Evolutionary conservation across 2,888 invertebrate species (phyloP), one percentile per base, ranked within the genome.

Genomic region (Noctua comes): DNA sequence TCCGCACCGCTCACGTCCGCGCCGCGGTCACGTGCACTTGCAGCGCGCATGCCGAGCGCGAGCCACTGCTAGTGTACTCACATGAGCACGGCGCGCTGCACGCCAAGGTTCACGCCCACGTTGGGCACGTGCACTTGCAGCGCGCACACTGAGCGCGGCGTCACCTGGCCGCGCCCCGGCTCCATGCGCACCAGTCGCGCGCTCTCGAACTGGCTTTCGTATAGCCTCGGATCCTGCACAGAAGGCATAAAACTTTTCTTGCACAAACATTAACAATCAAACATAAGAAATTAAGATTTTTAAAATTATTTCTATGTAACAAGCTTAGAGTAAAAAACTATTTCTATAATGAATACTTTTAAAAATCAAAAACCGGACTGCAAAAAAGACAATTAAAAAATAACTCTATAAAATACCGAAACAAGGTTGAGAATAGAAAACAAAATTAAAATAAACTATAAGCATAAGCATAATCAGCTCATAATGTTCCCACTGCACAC

Each of bases 11-110:
- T 57, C 11, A 7, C 6, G 21, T 51, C 8, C 24, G 5, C 7
- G 13, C 13, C 27, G 6, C 27, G 16, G 10, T 4, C 11, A 27
- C n/a, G n/a, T 7, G 59, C 16, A n/a, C 54, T 1, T n/a, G 57
- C 21, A 51, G n/a, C 57, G 8, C 54, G 24, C 24, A 54, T 3
- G 54, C 51, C 21, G 51, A 51, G 51, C n/a, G 57, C 27, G 27
- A 27, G 31, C 31, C 7, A 18, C 27, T 31, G 11, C n/a, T n/a
- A 16, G 18, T 27, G 10, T 27, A 73, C 54, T 46, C 8, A 95
- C 95, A 94, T 93, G 76, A 95, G 92, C 48, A 95, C 95, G 13
- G 93, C 92, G 5, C 94, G 91, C 27, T 91, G 92, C 24, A 89
- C 78, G 73, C 95, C 94, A 24, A 88, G 86, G 4, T 7, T 21